Evolutionary conservation across 2,888 invertebrate genomes (phyloP).

Genomic region (Agrilus cyanescens): DNA sequence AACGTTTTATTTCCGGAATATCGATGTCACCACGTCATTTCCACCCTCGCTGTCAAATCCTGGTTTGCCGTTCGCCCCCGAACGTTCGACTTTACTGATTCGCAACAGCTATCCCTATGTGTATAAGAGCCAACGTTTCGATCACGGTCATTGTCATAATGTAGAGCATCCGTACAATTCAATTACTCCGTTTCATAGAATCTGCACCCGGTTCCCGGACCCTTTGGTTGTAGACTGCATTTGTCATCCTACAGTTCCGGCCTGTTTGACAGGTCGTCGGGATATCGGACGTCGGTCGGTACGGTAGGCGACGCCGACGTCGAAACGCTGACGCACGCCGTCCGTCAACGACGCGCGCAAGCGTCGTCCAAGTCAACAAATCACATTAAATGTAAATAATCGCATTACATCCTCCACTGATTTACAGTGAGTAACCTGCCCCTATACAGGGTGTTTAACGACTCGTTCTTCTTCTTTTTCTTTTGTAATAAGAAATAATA

Average conservation of each 20-base stretch:
- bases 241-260: constrained; percentile 37
- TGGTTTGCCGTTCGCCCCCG: constrained; percentile 7
- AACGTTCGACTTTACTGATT: no score
- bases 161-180: constrained; percentile 22
- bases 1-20: no score
- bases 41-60: no score
- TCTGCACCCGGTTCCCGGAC: constrained; percentile 34
- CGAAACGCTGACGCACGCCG: constrained; percentile 40
- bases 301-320: constrained; percentile 12
- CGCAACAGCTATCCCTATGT: no score
- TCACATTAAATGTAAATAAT: constrained; percentile 39
- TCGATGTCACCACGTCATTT: no score
- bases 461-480: no score
- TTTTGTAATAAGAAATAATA: no score
- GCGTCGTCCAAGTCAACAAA: constrained; percentile 35
- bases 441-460: no score
- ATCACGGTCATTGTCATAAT: no score
- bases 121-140: no score
- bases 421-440: constrained; percentile 23
- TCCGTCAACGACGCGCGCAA: constrained; percentile 28
- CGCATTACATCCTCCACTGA: constrained; percentile 37
- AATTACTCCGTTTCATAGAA: constrained; percentile 36
- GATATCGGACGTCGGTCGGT: constrained; percentile 4
- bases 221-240: constrained; percentile 29
- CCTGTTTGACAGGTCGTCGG: constrained; percentile 36